Evolutionary conservation across 2,113 vertebrate genomes (phyloP), one percentile per base, ranked within the genome.

Genomic region (Hippocampus mohnikei): DNA sequence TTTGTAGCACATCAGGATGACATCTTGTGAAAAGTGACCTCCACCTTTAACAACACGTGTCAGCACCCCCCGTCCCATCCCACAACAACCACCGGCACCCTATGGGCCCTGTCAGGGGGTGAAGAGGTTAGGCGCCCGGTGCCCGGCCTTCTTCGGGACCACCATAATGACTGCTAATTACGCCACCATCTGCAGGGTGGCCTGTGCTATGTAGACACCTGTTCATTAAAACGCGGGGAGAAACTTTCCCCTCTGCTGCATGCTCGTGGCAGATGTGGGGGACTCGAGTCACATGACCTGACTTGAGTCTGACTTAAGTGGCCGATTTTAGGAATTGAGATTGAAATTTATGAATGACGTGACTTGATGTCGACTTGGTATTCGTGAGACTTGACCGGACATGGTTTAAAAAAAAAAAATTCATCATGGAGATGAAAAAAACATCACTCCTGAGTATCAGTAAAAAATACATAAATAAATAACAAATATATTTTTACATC

Each of bases 91-190:
- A 52, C 62, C 41, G 2, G n/a, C 41, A 44, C 84, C 87, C 88
- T 68, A 68, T 56, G 79, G 84, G 81, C 78, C 84, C 86, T 88
- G 85, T 88, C 86, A 81, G 74, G 87, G 81, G 88, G 88, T 90
- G 84, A 90, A 85, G 87, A 92, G 90, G 88, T 92, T 88, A 91
- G 87, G 70, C 78, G 67, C 88, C 89, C 85, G 86, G 82, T 86
- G 85, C 82, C 80, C 72, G 67, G 78, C 75, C 88, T 88, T 91
- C 85, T 84, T 67, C 72, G 73, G 87, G 90, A 86, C 85, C 82
- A 86, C 88, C 89, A 91, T 90, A 92, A 91, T 85, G 87, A 90
- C 87, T 88, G 87, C 89, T 91, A 91, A 93, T 92, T 93, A 91
- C 86, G 72, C 83, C 74, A 82, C 88, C 90, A 92, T 92, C 90